Base-by-base conservation (phyloP, 1,140 invertebrate genomes). In the Procambarus virginalis region DNA sequence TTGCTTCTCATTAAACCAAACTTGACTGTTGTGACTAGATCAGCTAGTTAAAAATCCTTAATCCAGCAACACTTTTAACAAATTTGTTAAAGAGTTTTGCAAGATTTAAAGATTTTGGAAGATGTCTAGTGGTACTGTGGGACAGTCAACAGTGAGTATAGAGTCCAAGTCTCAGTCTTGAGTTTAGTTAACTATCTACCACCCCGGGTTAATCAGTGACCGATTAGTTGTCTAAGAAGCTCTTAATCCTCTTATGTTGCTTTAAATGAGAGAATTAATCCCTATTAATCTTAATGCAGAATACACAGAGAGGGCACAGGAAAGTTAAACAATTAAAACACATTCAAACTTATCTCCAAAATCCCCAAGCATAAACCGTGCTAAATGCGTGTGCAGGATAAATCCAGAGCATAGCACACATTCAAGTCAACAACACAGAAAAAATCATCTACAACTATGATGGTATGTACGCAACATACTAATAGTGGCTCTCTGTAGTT, bases 381-480 rank as follows among this genome's bases (percentile, higher is more conserved):
- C 86, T 90, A 84, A 91, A 86, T 88, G 91, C 89, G 89, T 86
- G 89, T 86, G 85, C 86, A 83, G 81, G 86, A 92, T 89, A 91
- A 92, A 89, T 89, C 90, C 82, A 89, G 86, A 89, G 81, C 84
- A 91, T 84, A 87, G 89, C 85, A 91, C 89, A 91, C 89, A 89
- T 92, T 87, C 82, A 84, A 89, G 85, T 89, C 88, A 89, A 89
- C 88, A 84, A 89, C 88, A 89, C 88, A 89, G 88, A 89, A 89
- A 89, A 89, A 89, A 89, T 89, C 88, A 89, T 89, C 88, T 89
- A 89, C 88, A 68, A 77, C 88, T 89, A 89, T 83, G 75, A 84
- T 89, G 88, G 82, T 89, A 81, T 89, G 75, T 89, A 89, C 88
- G 81, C 81, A 89, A 89, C 88, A 84, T 89, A 89, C 88, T 89